Evolutionary conservation across 2,888 invertebrate species (phyloP).

Genomic region (Gymnoscelis rufifasciata): DNA sequence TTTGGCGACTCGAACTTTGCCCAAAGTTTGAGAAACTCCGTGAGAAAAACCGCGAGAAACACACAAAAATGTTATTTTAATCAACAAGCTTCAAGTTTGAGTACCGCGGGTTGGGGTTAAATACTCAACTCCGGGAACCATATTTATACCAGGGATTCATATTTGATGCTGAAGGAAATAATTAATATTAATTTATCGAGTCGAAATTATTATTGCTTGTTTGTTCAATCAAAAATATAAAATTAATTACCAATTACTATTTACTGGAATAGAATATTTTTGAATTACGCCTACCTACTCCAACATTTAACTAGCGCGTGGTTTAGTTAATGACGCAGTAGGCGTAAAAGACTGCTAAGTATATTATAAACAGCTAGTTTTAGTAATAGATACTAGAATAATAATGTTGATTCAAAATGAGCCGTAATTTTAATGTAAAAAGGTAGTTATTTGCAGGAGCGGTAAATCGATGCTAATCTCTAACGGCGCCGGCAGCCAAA

Average conservation of each 20-base stretch:
- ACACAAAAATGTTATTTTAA: constrained; percentile 55
- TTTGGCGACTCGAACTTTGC: constrained; percentile 26
- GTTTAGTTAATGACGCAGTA: too few relatives aligned
- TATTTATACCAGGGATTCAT: too few relatives aligned
- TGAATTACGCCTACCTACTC: too few relatives aligned
- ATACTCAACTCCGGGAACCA: neutral
- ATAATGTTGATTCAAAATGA: neutral
- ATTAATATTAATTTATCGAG: too few relatives aligned
- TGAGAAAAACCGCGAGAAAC: constrained; percentile 33
- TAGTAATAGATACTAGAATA: neutral
- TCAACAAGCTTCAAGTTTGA: constrained; percentile 44
- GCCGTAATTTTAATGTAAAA: constrained; percentile 2
- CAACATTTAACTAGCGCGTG: too few relatives aligned
- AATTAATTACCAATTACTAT: too few relatives aligned
- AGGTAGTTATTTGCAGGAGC: constrained; percentile 8
- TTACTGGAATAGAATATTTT: too few relatives aligned
- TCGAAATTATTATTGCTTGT: too few relatives aligned
- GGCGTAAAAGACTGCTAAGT: too few relatives aligned
- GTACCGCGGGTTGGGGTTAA: constrained; percentile 16
- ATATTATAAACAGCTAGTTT: too few relatives aligned
- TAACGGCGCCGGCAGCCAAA: constrained; percentile 10
- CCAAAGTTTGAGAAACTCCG: constrained; percentile 25
- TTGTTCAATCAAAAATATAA: too few relatives aligned
- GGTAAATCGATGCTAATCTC: constrained; percentile 11
- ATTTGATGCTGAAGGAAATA: too few relatives aligned